A percentile compares a stretch with the other conserved stretches of the same genome.
Conservation (phyloP, 2,888 invertebrate species). For the Amphiduros pacificus region DNA sequence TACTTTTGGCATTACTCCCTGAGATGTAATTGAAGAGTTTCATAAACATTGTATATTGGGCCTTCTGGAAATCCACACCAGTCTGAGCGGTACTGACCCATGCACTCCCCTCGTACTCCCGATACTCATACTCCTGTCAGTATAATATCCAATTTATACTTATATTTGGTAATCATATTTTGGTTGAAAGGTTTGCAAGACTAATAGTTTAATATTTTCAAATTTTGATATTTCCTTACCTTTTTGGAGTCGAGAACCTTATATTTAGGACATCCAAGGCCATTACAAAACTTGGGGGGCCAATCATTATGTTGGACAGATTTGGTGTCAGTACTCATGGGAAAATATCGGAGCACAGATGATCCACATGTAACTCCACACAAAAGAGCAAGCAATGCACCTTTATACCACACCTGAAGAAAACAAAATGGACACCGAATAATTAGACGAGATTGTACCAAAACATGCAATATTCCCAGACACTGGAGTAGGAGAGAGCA, state of each 20-base stretch:
- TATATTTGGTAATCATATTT: neutral
- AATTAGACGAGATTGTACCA: no score
- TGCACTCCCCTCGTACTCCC: constrained; percentile 3
- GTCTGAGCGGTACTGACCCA: constrained; percentile 15
- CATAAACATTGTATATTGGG: constrained; percentile 20
- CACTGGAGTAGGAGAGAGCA: no score
- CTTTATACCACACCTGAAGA: no score
- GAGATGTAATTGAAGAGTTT: constrained; percentile 17
- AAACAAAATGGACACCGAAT: no score
- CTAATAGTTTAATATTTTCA: neutral
- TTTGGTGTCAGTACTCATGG: no score
- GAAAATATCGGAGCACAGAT: no score
- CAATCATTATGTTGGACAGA: no score
- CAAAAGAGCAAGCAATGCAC: no score
- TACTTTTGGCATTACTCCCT: constrained; percentile 15
- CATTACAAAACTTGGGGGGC: constrained; percentile 14
- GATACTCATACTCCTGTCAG: constrained; percentile 13
- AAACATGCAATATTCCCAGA: no score
- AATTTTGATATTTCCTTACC: neutral
- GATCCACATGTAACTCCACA: no score
- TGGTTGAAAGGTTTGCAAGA: neutral
- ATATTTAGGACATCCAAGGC: constrained; percentile 11
- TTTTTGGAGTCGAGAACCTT: neutral
- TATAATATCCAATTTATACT: neutral
- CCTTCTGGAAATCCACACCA: constrained; percentile 3